Evolutionary conservation across 2,113 vertebrate genomes (phyloP).

Genomic region (Chlorodrepanis virens): DNA sequence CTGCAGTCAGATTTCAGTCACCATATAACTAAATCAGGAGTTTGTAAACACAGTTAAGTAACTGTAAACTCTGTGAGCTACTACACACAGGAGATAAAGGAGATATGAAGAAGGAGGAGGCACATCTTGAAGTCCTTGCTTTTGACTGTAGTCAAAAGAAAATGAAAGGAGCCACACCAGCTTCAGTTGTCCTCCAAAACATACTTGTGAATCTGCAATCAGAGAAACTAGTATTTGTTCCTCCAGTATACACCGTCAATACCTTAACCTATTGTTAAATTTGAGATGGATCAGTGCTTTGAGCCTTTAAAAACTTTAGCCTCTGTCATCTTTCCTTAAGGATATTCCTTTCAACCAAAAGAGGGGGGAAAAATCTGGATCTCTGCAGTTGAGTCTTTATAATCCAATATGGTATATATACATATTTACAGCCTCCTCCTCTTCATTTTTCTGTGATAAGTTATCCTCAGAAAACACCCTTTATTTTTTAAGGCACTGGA

Average conservation of each 20-base stretch:
- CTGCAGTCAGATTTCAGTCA: background rate
- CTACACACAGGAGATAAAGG: background rate
- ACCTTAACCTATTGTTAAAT: background rate
- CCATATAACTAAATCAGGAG: background rate
- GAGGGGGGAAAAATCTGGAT: background rate
- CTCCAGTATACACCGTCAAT: background rate
- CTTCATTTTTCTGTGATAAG: conserved; percentile 11
- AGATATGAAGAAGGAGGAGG: background rate
- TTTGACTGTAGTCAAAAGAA: background rate
- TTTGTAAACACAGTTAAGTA: background rate
- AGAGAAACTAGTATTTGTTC: background rate
- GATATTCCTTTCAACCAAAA: background rate
- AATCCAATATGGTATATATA: background rate
- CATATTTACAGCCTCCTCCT: conserved; percentile 39
- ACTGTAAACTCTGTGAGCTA: background rate
- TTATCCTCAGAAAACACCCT: conserved; percentile 20
- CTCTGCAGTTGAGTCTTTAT: background rate
- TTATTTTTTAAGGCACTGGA: conserved; percentile 19
- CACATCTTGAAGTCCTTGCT: background rate
- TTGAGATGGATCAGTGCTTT: background rate
- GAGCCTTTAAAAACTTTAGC: background rate
- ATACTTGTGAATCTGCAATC: background rate
- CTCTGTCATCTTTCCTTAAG: background rate
- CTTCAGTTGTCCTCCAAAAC: background rate
- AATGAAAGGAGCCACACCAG: background rate